Base-by-base conservation (phyloP, 2,797 vertebrate genomes). In the Cryptoblepharus egeriae region DNA sequence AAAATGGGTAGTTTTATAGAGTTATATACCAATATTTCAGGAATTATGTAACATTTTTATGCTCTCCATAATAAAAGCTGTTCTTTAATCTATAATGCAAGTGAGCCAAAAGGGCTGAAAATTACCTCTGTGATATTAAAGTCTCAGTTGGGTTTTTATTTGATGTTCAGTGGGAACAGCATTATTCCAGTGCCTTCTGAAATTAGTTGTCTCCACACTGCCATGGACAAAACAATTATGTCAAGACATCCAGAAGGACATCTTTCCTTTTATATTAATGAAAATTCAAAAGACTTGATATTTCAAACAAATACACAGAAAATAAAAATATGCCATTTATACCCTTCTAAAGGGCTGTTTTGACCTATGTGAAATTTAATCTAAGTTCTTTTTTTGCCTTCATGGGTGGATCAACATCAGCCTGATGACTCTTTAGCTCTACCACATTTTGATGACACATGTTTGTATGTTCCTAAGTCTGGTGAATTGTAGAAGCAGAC, bases 181-280 rank as follows among this genome's bases (percentile, higher is more conserved):
- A 32, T 81, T 88, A 45, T 89, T n/a, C 86, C 39, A 12, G 55
- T 83, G 28, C 2, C 35, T 80, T 68, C 6, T 73, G 79, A 39
- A 82, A 82, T 88, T 88, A 86, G 42, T 58, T 64, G 39, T 67
- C 77, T 77, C 83, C 35, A 52, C 85, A n/a, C 58, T 75, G 6
- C 60, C 72, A 89, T 67, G 73, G 83, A 84, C 30, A 83, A 87
- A 87, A 77, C 61, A 87, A 84, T 80, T 87, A 64, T 24, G 1
- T 79, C 65, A 52, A 86, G 18, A 5, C 72, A 85, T 88, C 75
- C 30, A 72, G 81, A 85, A 83, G 0, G 81, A 85, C 83, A 18
- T 30, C 1, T 83, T 88, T 4, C 6, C 32, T 86, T 83, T 69
- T 7, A 65, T 69, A 77, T 30, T 87, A 80, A 24, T 79, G 68